These are phyloP conservation scores for Malurus alboscapulatus DNA, from an alignment of 2,113 vertebrate genomes.

Conservation along the genomic window DNA sequence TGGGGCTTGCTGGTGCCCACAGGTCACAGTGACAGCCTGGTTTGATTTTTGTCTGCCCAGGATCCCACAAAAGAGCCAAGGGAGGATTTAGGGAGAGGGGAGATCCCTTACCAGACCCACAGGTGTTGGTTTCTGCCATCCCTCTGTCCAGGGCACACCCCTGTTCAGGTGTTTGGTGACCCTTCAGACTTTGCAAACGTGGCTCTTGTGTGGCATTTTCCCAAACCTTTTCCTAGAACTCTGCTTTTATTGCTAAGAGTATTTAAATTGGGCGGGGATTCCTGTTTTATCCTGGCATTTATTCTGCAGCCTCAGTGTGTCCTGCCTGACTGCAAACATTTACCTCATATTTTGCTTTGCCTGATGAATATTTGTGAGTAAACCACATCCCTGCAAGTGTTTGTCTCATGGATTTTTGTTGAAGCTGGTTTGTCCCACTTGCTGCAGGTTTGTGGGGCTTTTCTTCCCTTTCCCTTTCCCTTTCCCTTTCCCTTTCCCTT, in stretches of 20 bases:
- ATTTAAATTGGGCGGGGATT: background rate
- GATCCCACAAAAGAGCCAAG: background rate
- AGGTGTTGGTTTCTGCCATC: background rate
- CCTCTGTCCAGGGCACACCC: rapidly evolving
- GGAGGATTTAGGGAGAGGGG: background rate
- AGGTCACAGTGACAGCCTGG: background rate
- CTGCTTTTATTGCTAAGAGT: background rate
- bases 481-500: background rate
- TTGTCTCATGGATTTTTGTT: background rate
- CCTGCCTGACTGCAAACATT: background rate
- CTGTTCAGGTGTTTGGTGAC: background rate
- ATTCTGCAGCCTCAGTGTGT: background rate
- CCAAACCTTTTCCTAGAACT: background rate
- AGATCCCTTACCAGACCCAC: rapidly evolving
- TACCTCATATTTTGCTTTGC: background rate
- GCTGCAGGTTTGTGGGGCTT: background rate
- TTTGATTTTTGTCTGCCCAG: background rate
- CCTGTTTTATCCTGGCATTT: background rate
- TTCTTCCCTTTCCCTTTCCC: background rate
- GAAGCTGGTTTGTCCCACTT: background rate
- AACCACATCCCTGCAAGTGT: background rate
- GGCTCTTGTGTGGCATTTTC: background rate
- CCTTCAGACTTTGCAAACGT: background rate
- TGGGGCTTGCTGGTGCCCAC: background rate
- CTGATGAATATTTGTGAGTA: background rate